Conservation (phyloP, 2,888 invertebrate genomes). For the Ectemnius lituratus region DNA sequence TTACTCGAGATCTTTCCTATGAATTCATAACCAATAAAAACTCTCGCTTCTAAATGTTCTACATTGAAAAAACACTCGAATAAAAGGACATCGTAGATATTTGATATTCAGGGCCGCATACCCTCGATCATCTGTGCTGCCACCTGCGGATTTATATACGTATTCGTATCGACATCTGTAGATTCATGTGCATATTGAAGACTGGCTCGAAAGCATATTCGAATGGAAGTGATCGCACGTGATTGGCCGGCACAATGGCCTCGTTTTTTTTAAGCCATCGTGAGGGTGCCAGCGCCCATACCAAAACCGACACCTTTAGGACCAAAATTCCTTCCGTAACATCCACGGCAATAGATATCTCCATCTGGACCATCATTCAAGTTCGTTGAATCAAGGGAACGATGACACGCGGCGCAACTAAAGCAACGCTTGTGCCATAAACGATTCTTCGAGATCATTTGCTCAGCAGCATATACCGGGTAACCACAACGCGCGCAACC, state of each 20-base stretch:
- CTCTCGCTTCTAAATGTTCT: too few relatives aligned
- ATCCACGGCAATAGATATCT: slow-evolving; percentile 95
- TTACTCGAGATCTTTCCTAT: too few relatives aligned
- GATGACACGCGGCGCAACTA: slow-evolving; percentile 92
- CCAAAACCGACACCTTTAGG: slow-evolving; percentile 95
- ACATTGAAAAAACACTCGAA: too few relatives aligned
- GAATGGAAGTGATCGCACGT: slow-evolving; percentile 2
- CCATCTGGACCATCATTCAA: slow-evolving; percentile 94
- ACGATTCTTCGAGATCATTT: slow-evolving; percentile 96
- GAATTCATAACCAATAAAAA: too few relatives aligned
- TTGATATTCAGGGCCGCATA: too few relatives aligned
- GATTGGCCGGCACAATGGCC: slow-evolving; percentile 18
- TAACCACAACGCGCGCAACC: slow-evolving; percentile 94
- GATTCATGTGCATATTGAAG: slow-evolving; percentile 47
- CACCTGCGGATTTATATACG: slow-evolving; percentile 33
- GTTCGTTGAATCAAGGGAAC: slow-evolving; percentile 93
- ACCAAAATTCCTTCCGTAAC: slow-evolving; percentile 92
- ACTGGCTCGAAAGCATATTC: slow-evolving; percentile 41
- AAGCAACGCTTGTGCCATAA: slow-evolving; percentile 97
- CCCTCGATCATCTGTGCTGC: too few relatives aligned
- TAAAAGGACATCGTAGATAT: too few relatives aligned
- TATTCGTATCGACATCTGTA: slow-evolving; percentile 27
- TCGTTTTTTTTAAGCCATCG: slow-evolving; percentile 85
- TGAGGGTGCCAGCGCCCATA: slow-evolving; percentile 92
- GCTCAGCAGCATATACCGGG: slow-evolving; percentile 96